These are phyloP conservation scores for Globia sparganii DNA, from an alignment of 2,888 invertebrate species.

Conservation along the genomic window DNA sequence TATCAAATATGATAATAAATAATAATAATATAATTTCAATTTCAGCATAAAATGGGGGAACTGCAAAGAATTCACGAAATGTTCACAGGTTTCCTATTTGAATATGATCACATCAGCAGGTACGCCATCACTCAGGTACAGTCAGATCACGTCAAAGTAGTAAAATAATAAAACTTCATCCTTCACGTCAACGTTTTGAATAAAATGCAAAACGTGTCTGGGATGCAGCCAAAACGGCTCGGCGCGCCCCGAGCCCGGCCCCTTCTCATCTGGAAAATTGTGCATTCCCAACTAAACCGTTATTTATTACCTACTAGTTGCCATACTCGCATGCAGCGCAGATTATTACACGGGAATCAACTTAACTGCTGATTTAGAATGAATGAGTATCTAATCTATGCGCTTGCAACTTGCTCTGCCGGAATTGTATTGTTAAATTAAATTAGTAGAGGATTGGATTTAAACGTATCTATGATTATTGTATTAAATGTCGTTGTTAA, in stretches of 20 bases:
- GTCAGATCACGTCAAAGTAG: conserved; percentile 87
- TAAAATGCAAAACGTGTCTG: conserved; percentile 90
- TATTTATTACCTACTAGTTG: conserved; percentile 64
- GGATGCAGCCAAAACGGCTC: conserved; percentile 86
- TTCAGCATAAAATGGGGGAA: conserved; percentile 44
- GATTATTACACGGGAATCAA: conserved; percentile 65
- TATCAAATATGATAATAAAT: no score
- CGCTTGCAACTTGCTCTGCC: conserved; percentile 20
- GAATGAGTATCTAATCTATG: conserved; percentile 44
- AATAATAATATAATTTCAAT: no score
- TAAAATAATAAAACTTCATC: conserved; percentile 90
- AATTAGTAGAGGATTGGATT: conserved; percentile 25
- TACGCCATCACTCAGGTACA: conserved; percentile 76
- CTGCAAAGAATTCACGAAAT: conserved; percentile 40
- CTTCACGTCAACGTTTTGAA: conserved; percentile 89
- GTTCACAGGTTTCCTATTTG: conserved; percentile 58
- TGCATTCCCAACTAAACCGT: conserved; percentile 65
- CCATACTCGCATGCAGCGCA: conserved; percentile 54
- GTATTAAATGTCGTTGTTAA: conserved; percentile 17
- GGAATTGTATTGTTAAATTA: conserved; percentile 14
- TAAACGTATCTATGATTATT: background rate
- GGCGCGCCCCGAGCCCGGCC: conserved; percentile 68
- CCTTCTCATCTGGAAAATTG: conserved; percentile 68
- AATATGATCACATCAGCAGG: conserved; percentile 65
- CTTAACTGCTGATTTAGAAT: conserved; percentile 62